A percentile compares a stretch with the other conserved stretches of the same genome.
These are phyloP conservation scores for Lemur catta DNA, from an alignment of 2,797 vertebrate species.

Conservation along the genomic window DNA sequence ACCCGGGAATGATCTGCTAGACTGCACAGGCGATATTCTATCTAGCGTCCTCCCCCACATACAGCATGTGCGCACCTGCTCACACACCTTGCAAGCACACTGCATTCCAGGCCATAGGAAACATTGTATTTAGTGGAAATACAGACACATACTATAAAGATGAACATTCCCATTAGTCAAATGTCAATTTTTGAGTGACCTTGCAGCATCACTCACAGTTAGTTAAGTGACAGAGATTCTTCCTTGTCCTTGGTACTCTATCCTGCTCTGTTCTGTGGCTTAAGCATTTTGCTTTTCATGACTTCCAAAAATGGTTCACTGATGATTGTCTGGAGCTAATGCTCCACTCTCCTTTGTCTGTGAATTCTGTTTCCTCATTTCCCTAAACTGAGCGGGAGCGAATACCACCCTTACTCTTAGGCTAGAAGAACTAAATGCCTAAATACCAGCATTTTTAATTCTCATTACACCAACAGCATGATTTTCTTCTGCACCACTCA, in stretches of 20 bases:
- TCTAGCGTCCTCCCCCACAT: background rate
- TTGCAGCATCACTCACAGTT: background rate
- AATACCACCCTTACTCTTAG: background rate
- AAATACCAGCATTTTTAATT: background rate
- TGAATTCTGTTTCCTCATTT: background rate
- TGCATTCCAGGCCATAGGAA: background rate
- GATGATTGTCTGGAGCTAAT: no score
- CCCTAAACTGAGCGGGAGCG: background rate
- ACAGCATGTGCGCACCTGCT: background rate
- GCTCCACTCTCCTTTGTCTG: background rate
- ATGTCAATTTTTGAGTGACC: background rate
- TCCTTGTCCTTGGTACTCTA: accelerated
- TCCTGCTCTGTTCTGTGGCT: background rate
- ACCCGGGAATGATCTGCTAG: background rate
- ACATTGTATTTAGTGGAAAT: background rate
- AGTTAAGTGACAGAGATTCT: background rate
- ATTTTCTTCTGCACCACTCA: background rate
- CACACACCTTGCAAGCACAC: background rate
- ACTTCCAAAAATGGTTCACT: background rate
- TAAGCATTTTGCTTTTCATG: background rate
- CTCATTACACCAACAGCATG: background rate
- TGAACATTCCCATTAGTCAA: background rate
- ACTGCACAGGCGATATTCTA: background rate
- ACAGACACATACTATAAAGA: background rate
- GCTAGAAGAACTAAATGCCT: background rate